Base-by-base conservation (phyloP, 35 echinoderm and acorn worm species). In the Apostichopus japonicus region DNA sequence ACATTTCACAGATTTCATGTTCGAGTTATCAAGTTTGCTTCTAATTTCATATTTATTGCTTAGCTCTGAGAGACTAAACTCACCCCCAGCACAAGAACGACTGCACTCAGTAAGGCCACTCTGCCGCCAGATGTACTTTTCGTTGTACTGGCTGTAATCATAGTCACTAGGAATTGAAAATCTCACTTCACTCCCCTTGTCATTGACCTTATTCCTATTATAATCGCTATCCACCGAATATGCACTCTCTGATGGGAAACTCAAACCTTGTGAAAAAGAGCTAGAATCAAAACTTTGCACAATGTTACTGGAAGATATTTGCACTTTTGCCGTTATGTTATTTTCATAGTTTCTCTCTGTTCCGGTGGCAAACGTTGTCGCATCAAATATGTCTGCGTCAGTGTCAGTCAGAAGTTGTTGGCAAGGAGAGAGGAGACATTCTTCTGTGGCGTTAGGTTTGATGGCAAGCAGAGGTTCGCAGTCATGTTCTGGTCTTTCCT, bases 91-190 rank as follows among this genome's bases (percentile, higher is more conserved):
- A 89, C 86, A 89, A 10, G 86, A 89, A 13, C 22, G 44, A 65
- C 86, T 89, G 86, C 86, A 89, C 61, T 89, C 86, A 72, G 86
- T 65, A 23, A 72, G 72, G 24, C 86, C 86, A 27, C 13, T 89
- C 86, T 72, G n/a, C 72, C 25, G 56, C 86, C 86, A 89, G 13
- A 89, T 54, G 67, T 51, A 89, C 7, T 63, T 19, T 25, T 65
- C 56, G 25, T 65, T 23, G 23, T 51, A 51, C 24, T 23, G 27
- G 62, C 86, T 89, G 67, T 27, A 25, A 15, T 73, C 86, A 13
- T 78, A 9, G 13, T 10, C 5, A 61, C 13, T 61, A 19, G 16
- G n/a, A 75, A 19, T 75, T 4, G 71, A 75, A n/a, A 75, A 75
- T 19, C n/a, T 75, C n/a, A 75, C 71, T 19, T 19, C 16, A 21